Evolutionary conservation across 1,140 invertebrate genomes (phyloP), one percentile per base, ranked within the genome.

Genomic region (Zaprionus nigranus): DNA sequence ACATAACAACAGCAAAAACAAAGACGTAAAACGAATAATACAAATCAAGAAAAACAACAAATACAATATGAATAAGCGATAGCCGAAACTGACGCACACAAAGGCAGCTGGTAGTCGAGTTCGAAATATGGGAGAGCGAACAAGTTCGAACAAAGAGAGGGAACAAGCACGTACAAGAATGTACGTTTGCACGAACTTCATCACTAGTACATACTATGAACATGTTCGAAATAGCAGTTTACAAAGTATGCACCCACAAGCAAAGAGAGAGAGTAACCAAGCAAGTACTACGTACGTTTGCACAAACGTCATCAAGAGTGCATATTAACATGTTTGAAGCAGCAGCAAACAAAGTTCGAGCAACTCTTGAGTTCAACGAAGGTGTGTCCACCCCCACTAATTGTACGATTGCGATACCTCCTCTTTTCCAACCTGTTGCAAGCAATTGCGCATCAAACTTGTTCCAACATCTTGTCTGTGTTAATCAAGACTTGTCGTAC

Each of bases 61-160:
- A 40, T 28, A 64, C 65, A 70, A 57, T 58, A 84, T 82, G 76
- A 86, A 68, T 79, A 86, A 82, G 61, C 78, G 60, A 71, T 75
- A 64, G n/a, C 36, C 36, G 38, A 58, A 62, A 36, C 63, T 34
- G 24, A 57, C 65, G 38, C 70, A 76, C 54, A 71, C 49, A 62
- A 62, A 61, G 11, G 56, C 67, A 58, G 38, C 63, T 65, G 69
- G 38, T 40, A 40, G 17, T 49, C 65, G 65, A 86, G 49, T 70
- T 82, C 84, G 78, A 83, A 72, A 43, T 24, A 49, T 13, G 79
- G 81, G 80, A 60, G 68, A 64, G 56, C 64, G 11, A 60, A 53
- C 69, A 67, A 49, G 53, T 66, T 13, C 15, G 40, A n/a, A 34
- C 9, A 34, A 30, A 11, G 30, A 34, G 9, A 68, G 63, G 17